Evolutionary conservation across 2,113 vertebrate species (phyloP), one percentile per base, ranked within the genome.

Genomic region (Gorsachius goisagi): DNA sequence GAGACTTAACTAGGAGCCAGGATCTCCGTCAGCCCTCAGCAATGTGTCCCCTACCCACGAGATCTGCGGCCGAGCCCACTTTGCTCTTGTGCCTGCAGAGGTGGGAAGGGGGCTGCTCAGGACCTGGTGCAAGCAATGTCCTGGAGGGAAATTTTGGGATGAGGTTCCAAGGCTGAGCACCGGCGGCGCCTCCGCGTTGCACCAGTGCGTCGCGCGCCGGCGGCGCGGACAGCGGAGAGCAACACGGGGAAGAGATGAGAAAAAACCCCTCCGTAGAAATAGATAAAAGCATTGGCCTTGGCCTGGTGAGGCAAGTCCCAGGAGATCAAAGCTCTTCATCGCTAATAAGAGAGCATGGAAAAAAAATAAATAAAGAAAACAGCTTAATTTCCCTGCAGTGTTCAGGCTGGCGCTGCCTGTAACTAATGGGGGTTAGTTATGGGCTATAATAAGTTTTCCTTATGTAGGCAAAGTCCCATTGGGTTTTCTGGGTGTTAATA

Each of bases 11-110:
- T 5, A 14, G 68, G 35, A 87, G 32, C 22, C 1, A 6, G 72
- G 63, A 21, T 27, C 68, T 63, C 50, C 3, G 5, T 9, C 1
- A 1, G 1, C 33, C 53, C 75, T 60, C 47, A 3, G 6, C 2
- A 5, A 28, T 1, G 30, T 6, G 59, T 4, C n/a, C 55, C 3
- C 27, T 4, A 6, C 4, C 41, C n/a, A 5, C 0, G 20, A 44
- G 73, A 7, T n/a, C 35, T 14, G 14, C 11, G 35, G 71, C 39
- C 50, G 15, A 44, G 12, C 30, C 53, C 16, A 2, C 39, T 75
- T n/a, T 8, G 41, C 56, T 33, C 30, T 32, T 62, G 39, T 39
- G 35, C 72, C 56, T 10, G 39, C 18, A 21, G 78, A 58, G 24
- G 35, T 20, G 6, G n/a, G 21, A 15, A 37, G 52, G 52, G 56